Percentiles rank a stretch among this genome's conserved stretches.
phyloP scores from a whole-genome alignment of 2,113 vertebrate species.

The Alligator sinensis region DNA sequence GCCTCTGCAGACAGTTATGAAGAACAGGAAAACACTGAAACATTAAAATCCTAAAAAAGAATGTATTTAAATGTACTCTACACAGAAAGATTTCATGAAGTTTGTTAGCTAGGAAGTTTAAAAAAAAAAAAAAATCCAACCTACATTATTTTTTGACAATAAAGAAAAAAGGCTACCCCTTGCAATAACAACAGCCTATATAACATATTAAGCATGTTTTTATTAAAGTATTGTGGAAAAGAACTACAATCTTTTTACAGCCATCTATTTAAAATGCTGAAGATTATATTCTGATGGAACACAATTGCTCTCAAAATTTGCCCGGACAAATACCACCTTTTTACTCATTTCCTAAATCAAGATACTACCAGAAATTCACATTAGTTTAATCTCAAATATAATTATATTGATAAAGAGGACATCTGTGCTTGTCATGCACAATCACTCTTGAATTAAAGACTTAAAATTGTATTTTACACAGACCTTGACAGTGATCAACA shows the following conservation, averaged over 20 bases:
- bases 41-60: not conserved
- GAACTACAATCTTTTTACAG: not conserved
- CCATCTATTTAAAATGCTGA: not conserved
- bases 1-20: not conserved
- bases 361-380: not conserved
- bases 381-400: not conserved
- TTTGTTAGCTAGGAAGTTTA: not conserved
- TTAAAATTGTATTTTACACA: slow-evolving; percentile 7
- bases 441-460: not conserved
- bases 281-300: not conserved
- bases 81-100: not conserved
- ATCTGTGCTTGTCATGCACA: not conserved
- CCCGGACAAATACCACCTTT: too few relatives aligned
- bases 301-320: not conserved
- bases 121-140: not conserved
- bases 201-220: not conserved
- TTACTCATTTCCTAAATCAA: too few relatives aligned
- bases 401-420: not conserved
- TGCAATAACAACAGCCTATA: not conserved
- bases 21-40: not conserved
- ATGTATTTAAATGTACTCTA: not conserved
- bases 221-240: not conserved
- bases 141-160: too few relatives aligned
- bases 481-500: slow-evolving; percentile 98
- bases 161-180: too few relatives aligned